Conservation (phyloP, 2,888 invertebrate genomes). For the Sinopyrophorus schimmeli region DNA sequence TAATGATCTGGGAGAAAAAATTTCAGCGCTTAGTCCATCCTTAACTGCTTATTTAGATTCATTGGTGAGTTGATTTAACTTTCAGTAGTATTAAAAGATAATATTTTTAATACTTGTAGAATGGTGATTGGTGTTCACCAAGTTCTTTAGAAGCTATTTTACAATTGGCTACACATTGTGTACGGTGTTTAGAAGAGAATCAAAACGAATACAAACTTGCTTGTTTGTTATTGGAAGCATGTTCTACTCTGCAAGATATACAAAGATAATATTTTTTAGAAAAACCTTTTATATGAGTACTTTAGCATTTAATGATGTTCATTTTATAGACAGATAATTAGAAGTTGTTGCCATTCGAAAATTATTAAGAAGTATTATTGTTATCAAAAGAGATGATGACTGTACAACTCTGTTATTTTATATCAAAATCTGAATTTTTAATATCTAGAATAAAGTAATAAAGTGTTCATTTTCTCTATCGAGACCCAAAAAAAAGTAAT, state of each 20-base stretch:
- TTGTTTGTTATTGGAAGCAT: slow-evolving; percentile 58
- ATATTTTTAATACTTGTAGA: slow-evolving; percentile 35
- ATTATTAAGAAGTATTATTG: too few species aligned
- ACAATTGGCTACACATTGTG: slow-evolving; percentile 52
- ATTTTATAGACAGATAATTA: too few species aligned
- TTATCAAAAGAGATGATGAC: too few species aligned
- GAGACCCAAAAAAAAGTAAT: too few species aligned
- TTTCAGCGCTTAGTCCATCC: slow-evolving; percentile 76
- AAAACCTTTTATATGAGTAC: too few species aligned
- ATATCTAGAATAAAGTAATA: too few species aligned
- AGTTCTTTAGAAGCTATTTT: slow-evolving; percentile 48
- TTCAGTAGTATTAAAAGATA: background rate
- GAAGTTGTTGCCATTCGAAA: too few species aligned
- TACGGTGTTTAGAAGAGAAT: slow-evolving; percentile 53
- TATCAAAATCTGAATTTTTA: too few species aligned
- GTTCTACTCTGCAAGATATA: slow-evolving; percentile 47
- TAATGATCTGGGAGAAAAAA: slow-evolving; percentile 64
- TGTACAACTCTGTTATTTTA: too few species aligned
- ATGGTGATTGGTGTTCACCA: slow-evolving; percentile 52
- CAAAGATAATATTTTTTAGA: slow-evolving; percentile 31
- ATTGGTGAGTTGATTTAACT: slow-evolving; percentile 5
- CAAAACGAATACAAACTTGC: slow-evolving; percentile 55
- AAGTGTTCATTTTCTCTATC: too few species aligned
- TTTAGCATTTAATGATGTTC: too few species aligned
- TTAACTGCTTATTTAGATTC: slow-evolving; percentile 70